Conservation (phyloP, 2,888 invertebrate genomes). For the Phytoseiulus persimilis region DNA sequence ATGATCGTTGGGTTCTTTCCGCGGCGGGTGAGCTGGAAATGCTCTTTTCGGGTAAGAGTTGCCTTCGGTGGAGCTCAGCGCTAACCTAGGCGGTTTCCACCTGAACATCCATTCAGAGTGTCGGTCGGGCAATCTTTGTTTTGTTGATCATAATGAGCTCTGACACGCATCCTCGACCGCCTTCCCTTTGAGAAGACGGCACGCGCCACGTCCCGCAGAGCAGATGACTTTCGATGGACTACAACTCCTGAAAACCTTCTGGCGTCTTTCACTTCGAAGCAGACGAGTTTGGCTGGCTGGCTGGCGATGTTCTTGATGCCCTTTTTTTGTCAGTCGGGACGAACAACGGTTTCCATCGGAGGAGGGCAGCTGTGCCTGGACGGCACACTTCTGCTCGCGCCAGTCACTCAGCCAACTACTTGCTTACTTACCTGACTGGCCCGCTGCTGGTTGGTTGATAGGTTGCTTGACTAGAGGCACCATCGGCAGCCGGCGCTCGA, state of each 20-base stretch:
- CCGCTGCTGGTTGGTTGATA: neutral
- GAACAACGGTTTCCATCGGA: neutral
- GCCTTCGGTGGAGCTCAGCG: too few relatives aligned
- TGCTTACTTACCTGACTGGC: neutral
- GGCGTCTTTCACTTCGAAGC: neutral
- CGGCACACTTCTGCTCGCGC: conserved; percentile 5
- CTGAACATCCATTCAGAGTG: too few relatives aligned
- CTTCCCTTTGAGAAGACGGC: neutral
- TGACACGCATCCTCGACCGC: neutral
- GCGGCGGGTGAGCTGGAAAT: too few relatives aligned
- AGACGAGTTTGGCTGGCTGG: neutral
- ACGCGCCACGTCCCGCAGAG: neutral
- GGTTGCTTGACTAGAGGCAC: neutral
- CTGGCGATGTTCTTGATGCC: neutral
- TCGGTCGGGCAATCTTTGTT: too few relatives aligned
- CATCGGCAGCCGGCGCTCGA: neutral
- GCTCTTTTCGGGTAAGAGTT: too few relatives aligned
- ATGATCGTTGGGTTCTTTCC: too few relatives aligned
- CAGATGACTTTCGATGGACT: neutral
- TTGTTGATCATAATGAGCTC: too few relatives aligned
- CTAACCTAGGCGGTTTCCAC: too few relatives aligned
- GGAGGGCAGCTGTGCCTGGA: neutral
- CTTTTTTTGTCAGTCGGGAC: neutral
- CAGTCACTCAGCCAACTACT: conserved; percentile 5
- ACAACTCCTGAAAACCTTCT: neutral